These are phyloP conservation scores for Parus major DNA, from an alignment of 2,113 vertebrate genomes.

Conservation along the genomic window DNA sequence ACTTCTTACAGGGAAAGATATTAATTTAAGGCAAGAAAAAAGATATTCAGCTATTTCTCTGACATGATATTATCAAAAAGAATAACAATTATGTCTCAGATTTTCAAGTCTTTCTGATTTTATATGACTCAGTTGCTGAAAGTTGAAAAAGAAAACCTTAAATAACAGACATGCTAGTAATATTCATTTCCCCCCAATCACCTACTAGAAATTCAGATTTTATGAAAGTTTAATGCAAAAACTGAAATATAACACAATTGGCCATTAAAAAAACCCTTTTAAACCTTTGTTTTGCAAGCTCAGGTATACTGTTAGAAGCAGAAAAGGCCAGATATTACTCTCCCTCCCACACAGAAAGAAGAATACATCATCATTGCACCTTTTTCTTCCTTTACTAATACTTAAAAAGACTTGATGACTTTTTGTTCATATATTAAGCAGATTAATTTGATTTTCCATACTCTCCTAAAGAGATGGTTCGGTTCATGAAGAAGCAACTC, in stretches of 20 bases:
- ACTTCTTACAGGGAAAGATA: neutral
- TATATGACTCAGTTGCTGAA: neutral
- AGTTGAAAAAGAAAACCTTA: neutral
- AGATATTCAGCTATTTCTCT: neutral
- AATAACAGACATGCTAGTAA: accelerated
- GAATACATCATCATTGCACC: neutral
- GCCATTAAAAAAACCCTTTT: neutral
- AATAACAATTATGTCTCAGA: neutral
- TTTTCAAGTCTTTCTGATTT: neutral
- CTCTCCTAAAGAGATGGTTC: neutral
- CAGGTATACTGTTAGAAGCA: neutral
- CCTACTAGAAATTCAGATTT: neutral
- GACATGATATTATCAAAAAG: neutral
- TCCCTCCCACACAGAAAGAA: neutral
- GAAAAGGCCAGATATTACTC: neutral
- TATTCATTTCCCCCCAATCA: accelerated
- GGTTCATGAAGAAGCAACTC: neutral
- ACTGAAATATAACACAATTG: neutral
- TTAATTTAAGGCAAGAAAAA: neutral
- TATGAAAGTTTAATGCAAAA: neutral
- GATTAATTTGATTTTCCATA: neutral
- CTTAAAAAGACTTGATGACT: neutral
- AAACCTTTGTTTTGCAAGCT: neutral
- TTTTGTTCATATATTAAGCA: neutral
- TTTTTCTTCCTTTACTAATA: neutral